Conservation (phyloP, 2,888 invertebrate genomes). For the Idaea straminata region DNA sequence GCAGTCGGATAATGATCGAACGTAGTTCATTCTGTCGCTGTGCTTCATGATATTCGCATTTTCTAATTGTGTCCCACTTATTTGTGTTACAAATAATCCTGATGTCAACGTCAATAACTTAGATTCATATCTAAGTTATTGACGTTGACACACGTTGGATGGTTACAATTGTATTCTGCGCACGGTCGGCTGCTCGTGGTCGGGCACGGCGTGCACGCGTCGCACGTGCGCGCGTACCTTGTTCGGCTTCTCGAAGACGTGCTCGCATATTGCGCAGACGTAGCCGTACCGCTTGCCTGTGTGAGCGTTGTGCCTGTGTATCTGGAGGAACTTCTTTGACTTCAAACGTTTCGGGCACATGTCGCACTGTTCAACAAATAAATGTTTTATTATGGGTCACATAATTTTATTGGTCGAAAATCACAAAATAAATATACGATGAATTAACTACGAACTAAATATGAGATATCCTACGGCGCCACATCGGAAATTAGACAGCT, state of each 20-base stretch:
- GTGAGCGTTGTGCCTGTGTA: conserved; percentile 72
- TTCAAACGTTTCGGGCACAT: conserved; percentile 68
- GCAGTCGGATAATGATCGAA: no score
- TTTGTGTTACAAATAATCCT: no score
- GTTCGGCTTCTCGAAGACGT: conserved; percentile 71
- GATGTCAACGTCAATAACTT: no score
- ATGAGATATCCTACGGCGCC: no score
- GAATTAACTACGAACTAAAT: no score
- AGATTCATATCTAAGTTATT: no score
- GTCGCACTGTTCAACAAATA: conserved; percentile 52
- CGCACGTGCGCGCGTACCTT: conserved; percentile 67
- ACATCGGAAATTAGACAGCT: no score
- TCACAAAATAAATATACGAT: conserved; percentile 5
- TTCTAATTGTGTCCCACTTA: no score
- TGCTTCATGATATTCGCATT: no score
- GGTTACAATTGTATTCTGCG: conserved; percentile 54
- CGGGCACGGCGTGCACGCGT: conserved; percentile 61
- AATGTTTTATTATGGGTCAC: conserved; percentile 7
- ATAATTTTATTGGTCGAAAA: no score
- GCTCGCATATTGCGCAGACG: conserved; percentile 62
- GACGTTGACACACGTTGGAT: neutral
- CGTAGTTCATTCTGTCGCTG: no score
- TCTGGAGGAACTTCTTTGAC: conserved; percentile 70
- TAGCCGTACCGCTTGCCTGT: conserved; percentile 67
- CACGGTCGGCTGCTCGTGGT: conserved; percentile 58